Evolutionary conservation across 2,888 invertebrate species (phyloP), one percentile per base, ranked within the genome.

Genomic region (Octodonta nipae): DNA sequence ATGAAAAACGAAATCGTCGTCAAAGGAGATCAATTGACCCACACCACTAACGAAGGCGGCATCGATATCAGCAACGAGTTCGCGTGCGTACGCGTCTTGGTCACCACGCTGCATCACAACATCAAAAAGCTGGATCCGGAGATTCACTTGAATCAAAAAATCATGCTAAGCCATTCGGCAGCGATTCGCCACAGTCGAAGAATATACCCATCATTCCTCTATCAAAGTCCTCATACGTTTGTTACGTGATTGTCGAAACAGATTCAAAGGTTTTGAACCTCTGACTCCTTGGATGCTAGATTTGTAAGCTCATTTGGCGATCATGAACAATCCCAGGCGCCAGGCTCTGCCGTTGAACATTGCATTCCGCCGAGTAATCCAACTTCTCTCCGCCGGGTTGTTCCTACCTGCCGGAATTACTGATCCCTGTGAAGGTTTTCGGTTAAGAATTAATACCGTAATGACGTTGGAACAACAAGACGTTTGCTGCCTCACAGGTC

Each of bases 231-330:
- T 98, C 8, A 92, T 96, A 46, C 76, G 96, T 2, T 70, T 98
- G 13, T 66, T 98, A n/a, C 75, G 92, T 40, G 96, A 96, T 66
- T 71, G 96, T 51, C 77, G 86, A 47, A 75, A 75, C 32, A 74
- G 96, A 10, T 95, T 91, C 65, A 75, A 83, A 40, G 93, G 93
- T 0, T 76, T 96, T 37, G 76, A 85, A 38, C 83, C 91, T 1
- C 68, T 98, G 5, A 87, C 87, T 1, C 88, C 93, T 0, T 98
- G 96, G 96, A 88, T 93, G 78, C 65, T 96, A 17, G 95, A 96
- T 65, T 70, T 96, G 25, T 68, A 96, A 50, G 89, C 92, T 0
- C 93, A 96, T 64, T 87, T 92, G 65, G 83, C 91, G 37, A 87
- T 95, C 44, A 87, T 93, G 84, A 92, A 89, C 61, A 93, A 92